Percentiles rank a stretch among this genome's conserved stretches.
Conservation (phyloP, 37 sponge, comb jelly and placozoan species). For the Hormiphora californensis region DNA sequence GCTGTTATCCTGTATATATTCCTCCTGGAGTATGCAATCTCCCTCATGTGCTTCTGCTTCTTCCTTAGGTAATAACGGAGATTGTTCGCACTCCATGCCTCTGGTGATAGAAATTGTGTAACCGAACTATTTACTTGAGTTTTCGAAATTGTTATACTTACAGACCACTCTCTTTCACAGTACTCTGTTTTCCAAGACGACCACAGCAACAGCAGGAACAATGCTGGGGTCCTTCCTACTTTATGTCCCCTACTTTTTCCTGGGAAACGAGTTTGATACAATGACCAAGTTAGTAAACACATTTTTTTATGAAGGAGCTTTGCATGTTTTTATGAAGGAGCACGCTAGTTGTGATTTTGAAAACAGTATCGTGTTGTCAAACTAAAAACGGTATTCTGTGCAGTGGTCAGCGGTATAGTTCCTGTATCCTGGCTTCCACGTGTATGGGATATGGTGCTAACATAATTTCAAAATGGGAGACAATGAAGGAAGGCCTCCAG, state of each 20-base stretch:
- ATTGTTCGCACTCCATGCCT: too few species aligned
- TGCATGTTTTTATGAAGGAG: too few species aligned
- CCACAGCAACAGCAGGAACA: constrained; percentile 40
- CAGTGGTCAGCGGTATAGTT: constrained; percentile 62
- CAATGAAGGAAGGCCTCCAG: constrained; percentile 60
- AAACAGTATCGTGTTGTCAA: too few species aligned
- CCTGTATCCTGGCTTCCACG: constrained; percentile 74
- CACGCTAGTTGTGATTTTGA: too few species aligned
- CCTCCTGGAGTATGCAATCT: constrained; percentile 50
- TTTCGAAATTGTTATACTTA: neutral
- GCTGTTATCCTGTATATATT: constrained; percentile 52
- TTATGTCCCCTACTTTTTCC: constrained; percentile 49
- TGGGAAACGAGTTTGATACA: constrained; percentile 37
- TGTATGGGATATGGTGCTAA: constrained; percentile 71
- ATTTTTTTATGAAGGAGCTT: too few species aligned
- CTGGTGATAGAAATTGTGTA: neutral
- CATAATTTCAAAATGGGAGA: constrained; percentile 68
- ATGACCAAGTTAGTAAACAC: constrained; percentile 16
- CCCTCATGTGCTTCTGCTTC: constrained; percentile 51
- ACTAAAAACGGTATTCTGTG: too few species aligned
- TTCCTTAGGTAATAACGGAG: constrained; percentile 48
- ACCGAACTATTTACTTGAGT: neutral
- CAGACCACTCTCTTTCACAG: neutral
- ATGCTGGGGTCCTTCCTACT: constrained; percentile 31
- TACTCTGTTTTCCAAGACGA: constrained; percentile 44